Evolutionary conservation across 2,888 invertebrate genomes (phyloP), one percentile per base, ranked within the genome.

Genomic region (Dysmachus trigonus): DNA sequence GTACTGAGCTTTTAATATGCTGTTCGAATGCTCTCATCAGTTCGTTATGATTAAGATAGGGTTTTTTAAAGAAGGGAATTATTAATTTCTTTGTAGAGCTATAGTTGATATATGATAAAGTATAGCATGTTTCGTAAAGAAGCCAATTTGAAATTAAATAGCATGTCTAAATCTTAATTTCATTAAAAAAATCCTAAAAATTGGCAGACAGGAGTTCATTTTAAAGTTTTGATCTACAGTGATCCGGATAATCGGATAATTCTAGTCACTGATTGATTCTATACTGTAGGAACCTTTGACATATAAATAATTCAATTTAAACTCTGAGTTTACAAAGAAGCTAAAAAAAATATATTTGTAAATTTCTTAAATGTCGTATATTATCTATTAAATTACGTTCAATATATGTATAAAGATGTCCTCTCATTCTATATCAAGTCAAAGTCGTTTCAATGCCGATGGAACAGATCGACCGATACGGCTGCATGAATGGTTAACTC

Each of bases 401-500:
- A 31, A 13, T 22, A 13, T 31, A 72, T 72, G 6, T 47, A 47
- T 15, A 47, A 18, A 5, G 7, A 47, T 47, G 47, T 47, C 47
- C n/a, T 1, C 0, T 47, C 47, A 47, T 47, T 47, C 47, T n/a
- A 6, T 18, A n/a, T 47, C 5, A 5, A 7, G n/a, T 47, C n/a
- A 47, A n/a, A 5, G 38, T 38, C 10, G 8, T 38, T 38, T 1
- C 8, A 38, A 7, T 38, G 1, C 0, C 47, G n/a, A 15, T n/a
- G 7, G 1, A n/a, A 1, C 6, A 47, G 47, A 47, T 6, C 47
- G 88, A 3, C 89, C 90, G 0, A 90, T 90, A 81, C 89, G 90
- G 30, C 87, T 91, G 10, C 91, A 91, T 77, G 90, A 91, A 89
- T 90, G 90, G 89, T 89, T 92, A 2, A 89, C 89, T 3, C 86